A percentile compares a stretch with the other conserved stretches of the same genome.
These are phyloP conservation scores for Elysia chlorotica DNA, from an alignment of 1,140 invertebrate genomes.

Conservation along the genomic window DNA sequence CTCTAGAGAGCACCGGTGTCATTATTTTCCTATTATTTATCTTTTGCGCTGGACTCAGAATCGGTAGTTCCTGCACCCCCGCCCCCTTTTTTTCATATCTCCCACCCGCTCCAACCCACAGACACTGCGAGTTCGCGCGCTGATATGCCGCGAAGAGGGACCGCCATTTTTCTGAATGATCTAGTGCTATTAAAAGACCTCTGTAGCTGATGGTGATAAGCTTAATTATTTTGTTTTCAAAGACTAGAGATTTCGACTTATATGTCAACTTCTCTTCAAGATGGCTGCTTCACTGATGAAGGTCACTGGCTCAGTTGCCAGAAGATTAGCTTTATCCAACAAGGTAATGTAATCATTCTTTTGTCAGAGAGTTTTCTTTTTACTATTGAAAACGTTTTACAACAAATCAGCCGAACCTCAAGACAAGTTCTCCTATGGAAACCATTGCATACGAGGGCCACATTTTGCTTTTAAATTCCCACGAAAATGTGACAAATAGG, in stretches of 20 bases:
- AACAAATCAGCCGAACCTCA: neutral
- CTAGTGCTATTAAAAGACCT: neutral
- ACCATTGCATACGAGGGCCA: too few species aligned
- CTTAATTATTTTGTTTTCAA: neutral
- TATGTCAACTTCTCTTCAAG: conserved; percentile 18
- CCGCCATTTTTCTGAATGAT: neutral
- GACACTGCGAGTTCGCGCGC: neutral
- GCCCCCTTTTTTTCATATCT: too few species aligned
- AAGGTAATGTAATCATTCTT: conserved; percentile 7
- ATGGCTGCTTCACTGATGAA: conserved; percentile 29
- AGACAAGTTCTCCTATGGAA: neutral
- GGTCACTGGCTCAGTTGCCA: conserved; percentile 24
- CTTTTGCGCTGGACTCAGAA: too few species aligned
- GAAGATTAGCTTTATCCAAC: conserved; percentile 10
- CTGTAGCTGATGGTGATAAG: neutral
- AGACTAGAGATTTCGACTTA: neutral
- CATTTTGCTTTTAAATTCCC: too few species aligned
- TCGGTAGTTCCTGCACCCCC: too few species aligned
- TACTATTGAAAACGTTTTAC: neutral
- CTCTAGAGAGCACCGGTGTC: too few species aligned
- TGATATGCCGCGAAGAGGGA: neutral
- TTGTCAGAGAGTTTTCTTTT: neutral
- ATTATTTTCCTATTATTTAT: too few species aligned
- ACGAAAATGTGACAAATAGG: neutral
- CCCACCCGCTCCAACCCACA: too few species aligned